Percentiles rank a stretch among this genome's conserved stretches.
Conservation (phyloP, 2,888 invertebrate genomes). For the Sclerodermus sp. region DNA sequence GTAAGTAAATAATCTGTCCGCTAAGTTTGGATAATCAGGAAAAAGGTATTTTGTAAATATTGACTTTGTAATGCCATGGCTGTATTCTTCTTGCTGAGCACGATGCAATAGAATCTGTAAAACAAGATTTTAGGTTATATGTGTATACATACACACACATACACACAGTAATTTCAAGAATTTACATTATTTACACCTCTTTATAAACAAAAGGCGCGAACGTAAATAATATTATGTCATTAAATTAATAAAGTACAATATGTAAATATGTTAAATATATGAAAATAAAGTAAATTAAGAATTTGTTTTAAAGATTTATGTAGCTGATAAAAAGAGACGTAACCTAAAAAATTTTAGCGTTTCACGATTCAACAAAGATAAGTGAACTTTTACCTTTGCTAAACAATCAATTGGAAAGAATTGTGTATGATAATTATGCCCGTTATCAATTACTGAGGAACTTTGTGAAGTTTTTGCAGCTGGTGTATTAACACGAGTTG, state of each 20-base stretch:
- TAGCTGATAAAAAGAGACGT: no score
- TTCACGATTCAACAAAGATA: no score
- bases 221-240: no score
- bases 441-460: constrained; percentile 69
- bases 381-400: constrained; percentile 76
- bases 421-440: constrained; percentile 65
- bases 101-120: constrained; percentile 71
- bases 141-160: background rate
- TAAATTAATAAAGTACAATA: no score
- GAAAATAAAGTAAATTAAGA: background rate
- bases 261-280: background rate
- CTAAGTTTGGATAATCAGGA: constrained; percentile 75
- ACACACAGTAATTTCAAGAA: background rate
- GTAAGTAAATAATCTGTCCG: constrained; percentile 68
- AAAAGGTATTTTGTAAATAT: constrained; percentile 78
- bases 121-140: constrained; percentile 5
- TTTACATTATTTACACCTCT: background rate
- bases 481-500: constrained; percentile 16
- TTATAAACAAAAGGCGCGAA: background rate
- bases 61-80: constrained; percentile 71
- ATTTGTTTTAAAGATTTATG: no score
- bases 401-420: constrained; percentile 76
- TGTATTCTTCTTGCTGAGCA: constrained; percentile 69
- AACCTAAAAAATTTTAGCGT: no score
- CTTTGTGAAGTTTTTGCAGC: constrained; percentile 45